Evolutionary conservation across 2,888 invertebrate genomes (phyloP).

Genomic region (Volucella inflata): DNA sequence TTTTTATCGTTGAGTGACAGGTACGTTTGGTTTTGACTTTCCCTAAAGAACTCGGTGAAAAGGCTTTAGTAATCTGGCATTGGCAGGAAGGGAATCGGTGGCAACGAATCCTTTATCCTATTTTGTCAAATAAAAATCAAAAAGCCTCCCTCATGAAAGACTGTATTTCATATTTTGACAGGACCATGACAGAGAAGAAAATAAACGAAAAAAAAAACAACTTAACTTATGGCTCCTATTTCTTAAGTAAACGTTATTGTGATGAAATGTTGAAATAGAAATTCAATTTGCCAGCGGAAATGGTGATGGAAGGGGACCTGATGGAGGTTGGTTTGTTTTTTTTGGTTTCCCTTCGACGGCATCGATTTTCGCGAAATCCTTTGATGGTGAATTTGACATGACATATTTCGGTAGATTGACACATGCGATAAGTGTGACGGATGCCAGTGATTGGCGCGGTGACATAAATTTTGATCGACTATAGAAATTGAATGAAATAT

Average conservation of each 20-base stretch:
- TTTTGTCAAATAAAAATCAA: conserved; percentile 39
- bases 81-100: not conserved
- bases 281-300: conserved; percentile 46
- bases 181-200: not conserved
- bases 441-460: conserved; percentile 50
- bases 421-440: conserved; percentile 54
- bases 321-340: conserved; percentile 33
- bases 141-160: conserved; percentile 12
- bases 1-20: conserved; percentile 37
- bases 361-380: conserved; percentile 42
- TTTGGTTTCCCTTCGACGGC: conserved; percentile 23
- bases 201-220: not conserved
- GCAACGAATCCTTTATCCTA: conserved; percentile 1
- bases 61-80: not conserved
- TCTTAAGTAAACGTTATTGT: conserved; percentile 15
- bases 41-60: not conserved
- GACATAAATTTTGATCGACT: conserved; percentile 67
- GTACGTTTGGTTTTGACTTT: conserved; percentile 48
- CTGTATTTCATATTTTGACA: conserved; percentile 44
- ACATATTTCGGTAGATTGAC: conserved; percentile 57
- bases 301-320: not conserved
- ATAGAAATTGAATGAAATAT: conserved; percentile 36
- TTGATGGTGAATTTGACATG: conserved; percentile 61
- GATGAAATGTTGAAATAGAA: conserved; percentile 47
- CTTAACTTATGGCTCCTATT: conserved; percentile 28